A percentile compares a stretch with the other conserved stretches of the same genome.
Evolutionary conservation across 2,113 vertebrate genomes (phyloP).

Genomic region (Potamarius usumacintae): DNA sequence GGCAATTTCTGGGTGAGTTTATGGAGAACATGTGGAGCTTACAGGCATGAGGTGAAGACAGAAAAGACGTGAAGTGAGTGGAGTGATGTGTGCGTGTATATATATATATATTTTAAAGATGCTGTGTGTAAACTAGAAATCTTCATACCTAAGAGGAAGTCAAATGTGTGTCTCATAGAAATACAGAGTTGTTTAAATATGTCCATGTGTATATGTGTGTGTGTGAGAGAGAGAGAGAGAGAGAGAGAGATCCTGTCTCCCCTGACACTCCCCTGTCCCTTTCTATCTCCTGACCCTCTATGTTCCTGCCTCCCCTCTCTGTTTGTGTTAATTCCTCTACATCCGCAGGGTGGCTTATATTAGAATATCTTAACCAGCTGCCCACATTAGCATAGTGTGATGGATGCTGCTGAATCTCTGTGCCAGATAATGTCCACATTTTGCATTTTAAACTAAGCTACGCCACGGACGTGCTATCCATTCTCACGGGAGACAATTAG

Average conservation of each 20-base stretch:
- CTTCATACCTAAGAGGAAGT: neutral
- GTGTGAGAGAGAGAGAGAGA: constrained; percentile 53
- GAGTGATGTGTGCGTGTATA: too few relatives aligned
- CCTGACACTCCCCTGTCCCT: constrained; percentile 66
- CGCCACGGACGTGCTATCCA: constrained; percentile 75
- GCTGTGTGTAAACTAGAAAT: neutral
- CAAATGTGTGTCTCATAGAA: neutral
- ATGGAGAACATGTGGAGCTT: neutral
- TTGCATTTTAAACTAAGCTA: constrained; percentile 87
- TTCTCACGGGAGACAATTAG: constrained; percentile 77
- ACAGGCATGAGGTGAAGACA: neutral
- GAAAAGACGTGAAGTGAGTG: constrained; percentile 3
- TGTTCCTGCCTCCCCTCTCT: constrained; percentile 77
- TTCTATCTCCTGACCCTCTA: constrained; percentile 80
- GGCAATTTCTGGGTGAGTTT: neutral
- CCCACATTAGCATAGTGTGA: constrained; percentile 82
- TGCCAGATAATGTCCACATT: constrained; percentile 84
- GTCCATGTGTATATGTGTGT: constrained; percentile 37
- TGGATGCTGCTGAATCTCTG: constrained; percentile 81
- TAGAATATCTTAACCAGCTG: constrained; percentile 83
- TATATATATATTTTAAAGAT: neutral
- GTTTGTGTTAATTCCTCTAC: constrained; percentile 84
- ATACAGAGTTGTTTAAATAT: constrained; percentile 40
- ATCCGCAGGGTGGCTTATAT: constrained; percentile 84
- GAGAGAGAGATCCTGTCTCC: constrained; percentile 63